Percentiles rank a stretch among this genome's conserved stretches.
Evolutionary conservation across 2,888 invertebrate genomes (phyloP).

Genomic region (Blastobasis lacticolella): DNA sequence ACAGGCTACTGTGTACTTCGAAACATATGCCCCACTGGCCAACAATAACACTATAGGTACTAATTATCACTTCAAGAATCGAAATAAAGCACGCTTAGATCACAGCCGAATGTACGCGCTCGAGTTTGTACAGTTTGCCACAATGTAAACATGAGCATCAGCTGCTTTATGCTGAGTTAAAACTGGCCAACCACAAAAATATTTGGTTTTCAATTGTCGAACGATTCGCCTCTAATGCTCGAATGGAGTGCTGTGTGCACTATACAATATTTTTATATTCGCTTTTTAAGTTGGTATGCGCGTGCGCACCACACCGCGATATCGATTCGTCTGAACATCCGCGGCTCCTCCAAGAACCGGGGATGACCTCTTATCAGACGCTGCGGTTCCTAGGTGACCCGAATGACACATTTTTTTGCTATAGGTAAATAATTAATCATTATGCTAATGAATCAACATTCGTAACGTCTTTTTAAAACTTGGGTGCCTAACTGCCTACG

Average conservation of each 20-base stretch:
- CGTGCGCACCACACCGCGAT: slow-evolving; percentile 42
- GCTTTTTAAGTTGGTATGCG: slow-evolving; percentile 15
- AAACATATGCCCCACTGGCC: neutral
- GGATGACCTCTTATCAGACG: slow-evolving; percentile 53
- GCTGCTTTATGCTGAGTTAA: slow-evolving; percentile 24
- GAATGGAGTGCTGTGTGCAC: too few relatives aligned
- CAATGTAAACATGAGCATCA: slow-evolving; percentile 44
- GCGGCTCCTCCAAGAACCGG: neutral
- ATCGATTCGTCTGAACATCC: slow-evolving; percentile 33
- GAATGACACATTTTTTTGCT: neutral
- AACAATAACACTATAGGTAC: neutral
- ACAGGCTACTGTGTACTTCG: slow-evolving; percentile 3
- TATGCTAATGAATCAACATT: neutral
- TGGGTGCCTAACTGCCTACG: too few relatives aligned
- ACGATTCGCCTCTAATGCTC: too few relatives aligned
- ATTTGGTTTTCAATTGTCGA: too few relatives aligned
- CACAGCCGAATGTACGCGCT: slow-evolving; percentile 31
- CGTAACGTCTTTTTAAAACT: too few relatives aligned
- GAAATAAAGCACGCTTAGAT: slow-evolving; percentile 38
- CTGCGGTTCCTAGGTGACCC: neutral
- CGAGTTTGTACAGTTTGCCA: slow-evolving; percentile 33
- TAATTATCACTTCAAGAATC: slow-evolving; percentile 12
- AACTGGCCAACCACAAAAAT: too few relatives aligned
- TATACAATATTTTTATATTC: neutral
- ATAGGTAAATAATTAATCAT: neutral